These are phyloP conservation scores for Gobio occitaniae DNA, from an alignment of 2,797 vertebrate genomes.

Conservation along the genomic window DNA sequence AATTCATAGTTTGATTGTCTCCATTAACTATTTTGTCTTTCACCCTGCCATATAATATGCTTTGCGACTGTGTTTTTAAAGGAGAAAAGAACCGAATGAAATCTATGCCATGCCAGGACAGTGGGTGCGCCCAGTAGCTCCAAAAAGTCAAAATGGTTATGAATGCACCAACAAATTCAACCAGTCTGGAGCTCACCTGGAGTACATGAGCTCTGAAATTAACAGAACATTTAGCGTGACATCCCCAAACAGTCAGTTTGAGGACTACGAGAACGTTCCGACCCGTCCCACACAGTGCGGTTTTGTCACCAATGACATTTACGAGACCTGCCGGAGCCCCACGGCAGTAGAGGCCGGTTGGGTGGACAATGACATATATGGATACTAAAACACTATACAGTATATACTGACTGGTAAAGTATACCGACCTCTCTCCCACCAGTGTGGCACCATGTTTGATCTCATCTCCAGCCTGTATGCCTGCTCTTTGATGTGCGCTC, in stretches of 20 bases:
- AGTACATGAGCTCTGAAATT: constrained; percentile 77
- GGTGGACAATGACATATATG: constrained; percentile 89
- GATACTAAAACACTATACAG: constrained; percentile 63
- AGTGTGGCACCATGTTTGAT: constrained; percentile 4
- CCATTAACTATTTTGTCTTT: constrained; percentile 1
- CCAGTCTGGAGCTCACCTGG: constrained; percentile 78
- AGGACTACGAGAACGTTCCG: constrained; percentile 81
- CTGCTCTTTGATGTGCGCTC: constrained; percentile 23
- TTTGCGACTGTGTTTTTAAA: constrained; percentile 59
- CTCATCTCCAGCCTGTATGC: constrained; percentile 11
- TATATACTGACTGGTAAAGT: constrained; percentile 4
- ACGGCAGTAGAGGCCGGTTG: constrained; percentile 79
- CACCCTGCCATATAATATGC: background rate
- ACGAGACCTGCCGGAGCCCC: constrained; percentile 81
- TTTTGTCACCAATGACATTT: constrained; percentile 95
- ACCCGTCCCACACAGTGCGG: constrained; percentile 78
- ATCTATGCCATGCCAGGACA: constrained; percentile 71
- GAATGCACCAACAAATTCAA: constrained; percentile 82
- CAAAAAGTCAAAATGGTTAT: constrained; percentile 76
- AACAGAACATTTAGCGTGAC: constrained; percentile 74
- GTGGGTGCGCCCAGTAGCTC: constrained; percentile 71
- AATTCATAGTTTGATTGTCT: background rate
- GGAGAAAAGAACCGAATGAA: constrained; percentile 77
- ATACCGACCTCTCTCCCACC: constrained; percentile 2
- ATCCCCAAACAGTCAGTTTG: constrained; percentile 67